phyloP scores from a whole-genome alignment of 2,113 vertebrate genomes.

The Scolopax mira region DNA sequence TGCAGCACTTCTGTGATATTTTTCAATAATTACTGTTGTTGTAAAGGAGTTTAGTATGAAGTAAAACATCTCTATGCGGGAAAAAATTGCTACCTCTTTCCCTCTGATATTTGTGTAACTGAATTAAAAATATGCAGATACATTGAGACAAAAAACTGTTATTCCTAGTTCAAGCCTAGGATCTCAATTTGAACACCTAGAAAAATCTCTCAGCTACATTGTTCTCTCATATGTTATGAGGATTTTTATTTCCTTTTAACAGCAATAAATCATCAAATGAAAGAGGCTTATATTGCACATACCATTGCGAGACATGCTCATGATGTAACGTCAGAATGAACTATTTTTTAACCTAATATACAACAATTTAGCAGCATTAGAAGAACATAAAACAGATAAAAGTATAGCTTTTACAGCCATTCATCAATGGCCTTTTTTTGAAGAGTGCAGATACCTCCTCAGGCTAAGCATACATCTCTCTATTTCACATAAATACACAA shows the following conservation, averaged over 20 bases:
- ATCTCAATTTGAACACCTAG: conserved; percentile 21
- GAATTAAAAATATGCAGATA: conserved; percentile 42
- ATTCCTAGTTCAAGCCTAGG: conserved; percentile 4
- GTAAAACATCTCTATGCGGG: conserved; percentile 30
- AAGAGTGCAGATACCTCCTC: conserved; percentile 59
- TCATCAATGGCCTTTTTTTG: conserved; percentile 51
- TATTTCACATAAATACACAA: conserved; percentile 59
- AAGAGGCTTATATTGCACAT: conserved; percentile 8
- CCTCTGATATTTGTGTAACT: conserved; percentile 34
- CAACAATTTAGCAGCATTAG: conserved; percentile 31
- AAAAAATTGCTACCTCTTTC: conserved; percentile 37
- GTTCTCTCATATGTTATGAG: neutral
- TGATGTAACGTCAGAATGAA: conserved; percentile 21
- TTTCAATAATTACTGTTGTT: conserved; percentile 64
- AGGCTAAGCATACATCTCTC: conserved; percentile 48
- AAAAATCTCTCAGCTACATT: neutral
- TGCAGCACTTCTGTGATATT: conserved; percentile 53
- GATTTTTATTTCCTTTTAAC: conserved; percentile 30
- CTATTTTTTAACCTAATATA: conserved; percentile 39
- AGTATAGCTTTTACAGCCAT: conserved; percentile 34
- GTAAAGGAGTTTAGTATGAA: conserved; percentile 43
- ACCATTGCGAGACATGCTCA: neutral
- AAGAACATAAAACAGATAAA: conserved; percentile 50
- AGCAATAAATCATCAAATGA: conserved; percentile 20
- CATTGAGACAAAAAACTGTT: neutral